Base-by-base conservation (phyloP, 2,888 invertebrate genomes). In the Drosophila greeni region DNA sequence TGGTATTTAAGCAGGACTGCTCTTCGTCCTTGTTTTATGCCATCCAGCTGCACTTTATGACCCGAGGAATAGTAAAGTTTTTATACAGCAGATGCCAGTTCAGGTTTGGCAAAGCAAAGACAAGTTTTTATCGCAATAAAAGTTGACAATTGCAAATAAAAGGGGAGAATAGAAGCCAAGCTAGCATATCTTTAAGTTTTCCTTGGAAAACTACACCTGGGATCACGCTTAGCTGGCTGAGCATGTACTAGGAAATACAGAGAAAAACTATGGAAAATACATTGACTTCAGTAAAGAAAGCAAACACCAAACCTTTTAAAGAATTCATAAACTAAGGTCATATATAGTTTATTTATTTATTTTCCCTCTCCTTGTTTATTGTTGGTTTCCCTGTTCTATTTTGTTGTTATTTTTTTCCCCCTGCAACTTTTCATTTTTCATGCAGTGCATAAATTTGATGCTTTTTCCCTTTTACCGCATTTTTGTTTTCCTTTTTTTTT, bases 391-490 rank as follows among this genome's bases (percentile, higher is more conserved):
- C 23, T 36, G 3, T 5, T 16, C 23, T 9, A 1, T 53, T 23
- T 45, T 29, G 14, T 16, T 5, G 36, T n/a, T 7, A 43, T 14
- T 16, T 14, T 14, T 23, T 24, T 45, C 5, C 65, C 66, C 81
- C 70, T 83, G 77, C 70, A 70, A 62, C 60, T 80, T 84, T 84
- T 73, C 79, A 72, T 70, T 82, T 82, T 74, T 69, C 72, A 72
- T 74, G 74, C 65, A 64, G 23, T 62, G 82, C 72, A 84, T 83
- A 81, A 75, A 83, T 70, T 81, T 37, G 43, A 56, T 68, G 70
- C 47, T 55, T 66, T 70, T 74, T 70, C 48, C 78, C 68, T 73
- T 72, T 62, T 83, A 39, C 45, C 20, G n/a, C 31, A 51, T 47
- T 45, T 51, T 43, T 23, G 37, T 36, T 45, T 24, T 54, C 9